Evolutionary conservation across 2,113 vertebrate species (phyloP), one percentile per base, ranked within the genome.

Genomic region (Pangasianodon gigas): DNA sequence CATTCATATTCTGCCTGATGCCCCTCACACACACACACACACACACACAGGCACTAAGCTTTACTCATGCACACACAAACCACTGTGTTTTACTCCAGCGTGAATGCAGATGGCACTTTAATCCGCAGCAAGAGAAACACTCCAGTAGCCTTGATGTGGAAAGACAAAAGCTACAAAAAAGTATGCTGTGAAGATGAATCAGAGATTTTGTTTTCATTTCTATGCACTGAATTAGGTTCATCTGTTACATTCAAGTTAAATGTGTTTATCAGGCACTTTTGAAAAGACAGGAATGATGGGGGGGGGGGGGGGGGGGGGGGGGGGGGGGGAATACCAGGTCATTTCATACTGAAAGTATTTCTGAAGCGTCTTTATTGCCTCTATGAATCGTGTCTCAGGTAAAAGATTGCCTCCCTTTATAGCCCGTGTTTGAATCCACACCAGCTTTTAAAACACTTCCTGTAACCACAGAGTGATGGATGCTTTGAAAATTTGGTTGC

Each of bases 1-100:
- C 87, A 82, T 84, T 81, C 86, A 85, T 90, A 87, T 52, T 81
- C 84, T 48, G 85, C 67, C 84, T 71, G 82, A 89, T 87, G 56
- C 52, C 86, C 56, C 65, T 84, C 60, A 83, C 84, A n/a, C 29
- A 9, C 56, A 46, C 48, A 56, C 37, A 37, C 51, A 52, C 60
- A 83, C 84, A n/a, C 29, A 9, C 56, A 46, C 48, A 56, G 85
- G 77, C 77, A 83, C 65, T 56, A 60, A 87, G 60, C 85, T 74
- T 87, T 58, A 82, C 51, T 82, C 65, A 87, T 83, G 69, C 82
- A 89, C 77, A 85, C 60, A 65, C 77, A 85, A 85, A 65, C 41
- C 82, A 44, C 69, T 77, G 80, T 89, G 71, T 85, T 85, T 89
- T 75, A 85, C 46, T 85, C 60, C 69, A 37, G 18, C 46, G 18